Percentiles rank a stretch among this genome's conserved stretches.
Conservation (phyloP, 1,140 invertebrate genomes). For the Drosophila repletoides region DNA sequence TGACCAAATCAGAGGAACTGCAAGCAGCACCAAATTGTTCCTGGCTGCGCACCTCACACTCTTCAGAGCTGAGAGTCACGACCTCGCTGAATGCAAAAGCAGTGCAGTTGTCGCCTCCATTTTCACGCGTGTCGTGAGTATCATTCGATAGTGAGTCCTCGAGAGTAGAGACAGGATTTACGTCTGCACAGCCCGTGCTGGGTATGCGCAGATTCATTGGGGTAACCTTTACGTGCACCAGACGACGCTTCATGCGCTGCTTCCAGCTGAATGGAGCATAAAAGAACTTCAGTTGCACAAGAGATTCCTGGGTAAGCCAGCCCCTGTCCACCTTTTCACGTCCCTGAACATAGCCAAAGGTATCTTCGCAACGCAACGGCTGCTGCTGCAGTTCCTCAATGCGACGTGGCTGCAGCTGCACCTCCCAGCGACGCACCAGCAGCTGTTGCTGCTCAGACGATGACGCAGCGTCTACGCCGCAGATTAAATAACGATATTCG, state of each 20-base stretch:
- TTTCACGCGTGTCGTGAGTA: slow-evolving; percentile 83
- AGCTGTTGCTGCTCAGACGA: too few relatives aligned
- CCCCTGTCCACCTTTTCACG: slow-evolving; percentile 88
- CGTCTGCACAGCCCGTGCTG: slow-evolving; percentile 54
- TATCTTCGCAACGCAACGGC: slow-evolving; percentile 79
- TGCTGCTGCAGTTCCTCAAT: slow-evolving; percentile 78
- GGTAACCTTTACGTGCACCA: slow-evolving; percentile 89
- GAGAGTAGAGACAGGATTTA: slow-evolving; percentile 60
- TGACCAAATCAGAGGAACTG: slow-evolving; percentile 88
- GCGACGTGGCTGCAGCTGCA: slow-evolving; percentile 87
- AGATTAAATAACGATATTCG: slow-evolving; percentile 91
- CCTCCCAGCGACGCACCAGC: slow-evolving; percentile 92
- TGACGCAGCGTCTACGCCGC: slow-evolving; percentile 84
- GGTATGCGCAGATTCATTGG: slow-evolving; percentile 88
- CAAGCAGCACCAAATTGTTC: slow-evolving; percentile 92
- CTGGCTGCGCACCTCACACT: slow-evolving; percentile 87
- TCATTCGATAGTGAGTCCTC: slow-evolving; percentile 85
- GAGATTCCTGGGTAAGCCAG: slow-evolving; percentile 93
- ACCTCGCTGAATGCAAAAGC: slow-evolving; percentile 85
- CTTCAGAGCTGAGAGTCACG: slow-evolving; percentile 84
- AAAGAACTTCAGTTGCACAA: slow-evolving; percentile 93
- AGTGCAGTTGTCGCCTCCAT: slow-evolving; percentile 82
- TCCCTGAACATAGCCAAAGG: slow-evolving; percentile 85
- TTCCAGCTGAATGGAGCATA: slow-evolving; percentile 93
- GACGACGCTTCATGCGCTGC: slow-evolving; percentile 88